phyloP scores from a whole-genome alignment of 2,113 vertebrate genomes.

The Dolichallabes microphthalmus region DNA sequence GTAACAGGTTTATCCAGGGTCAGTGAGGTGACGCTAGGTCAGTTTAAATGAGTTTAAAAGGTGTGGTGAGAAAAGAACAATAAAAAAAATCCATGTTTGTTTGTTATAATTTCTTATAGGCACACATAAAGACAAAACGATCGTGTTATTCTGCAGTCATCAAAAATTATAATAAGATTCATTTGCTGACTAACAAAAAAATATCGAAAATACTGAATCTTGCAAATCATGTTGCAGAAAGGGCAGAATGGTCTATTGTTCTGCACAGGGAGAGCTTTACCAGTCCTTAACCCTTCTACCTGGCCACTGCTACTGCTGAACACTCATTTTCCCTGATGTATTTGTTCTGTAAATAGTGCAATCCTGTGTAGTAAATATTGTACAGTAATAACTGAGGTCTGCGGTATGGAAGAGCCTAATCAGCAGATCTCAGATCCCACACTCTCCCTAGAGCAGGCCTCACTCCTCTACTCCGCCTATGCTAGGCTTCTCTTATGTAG shows the following conservation, averaged over 20 bases:
- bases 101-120: conserved; percentile 26
- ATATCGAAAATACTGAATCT: conserved; percentile 39
- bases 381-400: conserved; percentile 17
- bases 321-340: conserved; percentile 31
- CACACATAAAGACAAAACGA: conserved; percentile 6
- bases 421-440: conserved; percentile 25
- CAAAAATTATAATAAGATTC: conserved; percentile 53
- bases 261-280: conserved; percentile 22
- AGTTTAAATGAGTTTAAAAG: conserved; percentile 8
- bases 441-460: background rate
- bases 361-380: conserved; percentile 10
- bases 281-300: conserved; percentile 17
- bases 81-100: conserved; percentile 11
- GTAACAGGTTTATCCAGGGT: conserved; percentile 4
- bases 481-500: conserved; percentile 25
- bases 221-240: conserved; percentile 40
- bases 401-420: conserved; percentile 21
- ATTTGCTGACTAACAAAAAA: conserved; percentile 53
- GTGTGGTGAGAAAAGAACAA: background rate
- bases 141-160: conserved; percentile 47
- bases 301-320: conserved; percentile 27
- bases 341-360: conserved; percentile 16
- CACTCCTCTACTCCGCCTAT: conserved; percentile 11
- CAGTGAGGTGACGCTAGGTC: background rate
- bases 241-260: conserved; percentile 40